Evolutionary conservation across 2,888 invertebrate genomes (phyloP).

Genomic region (Latrodectus elegans): DNA sequence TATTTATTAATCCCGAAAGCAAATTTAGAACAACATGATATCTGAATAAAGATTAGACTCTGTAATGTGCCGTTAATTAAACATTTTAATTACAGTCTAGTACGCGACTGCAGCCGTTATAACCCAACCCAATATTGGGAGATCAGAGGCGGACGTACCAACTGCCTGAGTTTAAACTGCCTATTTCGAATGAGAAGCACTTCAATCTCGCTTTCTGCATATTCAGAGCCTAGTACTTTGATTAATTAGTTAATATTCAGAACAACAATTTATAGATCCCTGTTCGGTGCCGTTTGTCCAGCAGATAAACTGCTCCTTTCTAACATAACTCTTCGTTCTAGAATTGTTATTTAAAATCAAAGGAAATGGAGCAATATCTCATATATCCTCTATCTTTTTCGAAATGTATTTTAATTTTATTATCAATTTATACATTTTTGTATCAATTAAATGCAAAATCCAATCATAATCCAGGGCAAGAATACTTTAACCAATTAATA

Average conservation of each 20-base stretch:
- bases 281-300: constrained; percentile 18
- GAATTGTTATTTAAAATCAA: no score
- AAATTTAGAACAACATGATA: constrained; percentile 24
- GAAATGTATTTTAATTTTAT: no score
- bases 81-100: constrained; percentile 48
- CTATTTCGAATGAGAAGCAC: constrained; percentile 10
- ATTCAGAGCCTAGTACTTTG: constrained; percentile 30
- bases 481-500: no score
- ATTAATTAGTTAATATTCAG: constrained; percentile 60
- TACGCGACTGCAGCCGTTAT: constrained; percentile 13
- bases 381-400: no score
- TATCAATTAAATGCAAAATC: no score
- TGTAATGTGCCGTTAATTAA: constrained; percentile 43
- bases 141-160: constrained; percentile 25
- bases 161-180: constrained; percentile 32
- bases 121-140: constrained; percentile 46
- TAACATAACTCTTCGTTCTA: no score
- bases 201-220: constrained; percentile 28
- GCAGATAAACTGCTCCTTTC: not conserved
- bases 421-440: no score
- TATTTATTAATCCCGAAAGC: constrained; percentile 6
- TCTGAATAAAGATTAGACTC: constrained; percentile 29
- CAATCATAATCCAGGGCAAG: no score
- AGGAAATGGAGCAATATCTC: no score
- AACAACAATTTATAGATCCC: constrained; percentile 57